A percentile compares a stretch with the other conserved stretches of the same genome.
These are phyloP conservation scores for Dromas ardeola DNA, from an alignment of 2,113 vertebrate genomes.

Conservation along the genomic window DNA sequence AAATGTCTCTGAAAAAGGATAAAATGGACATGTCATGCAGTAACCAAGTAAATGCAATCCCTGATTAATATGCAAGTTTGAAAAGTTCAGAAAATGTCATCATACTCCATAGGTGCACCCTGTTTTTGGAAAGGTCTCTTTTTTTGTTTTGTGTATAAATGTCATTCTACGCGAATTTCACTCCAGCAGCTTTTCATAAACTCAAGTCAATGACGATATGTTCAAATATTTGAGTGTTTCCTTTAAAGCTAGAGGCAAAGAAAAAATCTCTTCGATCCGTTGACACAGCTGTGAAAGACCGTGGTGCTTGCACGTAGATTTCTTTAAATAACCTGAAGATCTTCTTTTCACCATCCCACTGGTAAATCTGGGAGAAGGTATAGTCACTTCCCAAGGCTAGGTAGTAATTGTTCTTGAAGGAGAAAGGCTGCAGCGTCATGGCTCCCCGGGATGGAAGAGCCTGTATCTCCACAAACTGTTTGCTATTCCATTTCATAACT, in stretches of 20 bases:
- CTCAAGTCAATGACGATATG: slow-evolving; percentile 93
- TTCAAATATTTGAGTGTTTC: slow-evolving; percentile 95
- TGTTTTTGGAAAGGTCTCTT: slow-evolving; percentile 5
- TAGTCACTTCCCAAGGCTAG: slow-evolving; percentile 96
- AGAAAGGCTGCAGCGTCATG: slow-evolving; percentile 95
- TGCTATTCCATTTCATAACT: slow-evolving; percentile 90
- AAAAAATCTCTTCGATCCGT: slow-evolving; percentile 95
- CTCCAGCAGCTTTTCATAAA: slow-evolving; percentile 78
- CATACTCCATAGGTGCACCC: slow-evolving; percentile 23
- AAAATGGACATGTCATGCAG: slow-evolving; percentile 71
- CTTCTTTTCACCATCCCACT: slow-evolving; percentile 90
- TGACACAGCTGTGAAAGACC: slow-evolving; percentile 95
- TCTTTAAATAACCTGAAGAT: slow-evolving; percentile 93
- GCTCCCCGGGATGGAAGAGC: slow-evolving; percentile 93
- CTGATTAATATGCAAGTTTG: slow-evolving; percentile 75
- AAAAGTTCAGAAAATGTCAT: slow-evolving; percentile 69
- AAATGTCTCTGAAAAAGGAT: slow-evolving; percentile 53
- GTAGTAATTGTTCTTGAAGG: slow-evolving; percentile 90
- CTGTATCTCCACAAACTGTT: slow-evolving; percentile 92
- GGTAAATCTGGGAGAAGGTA: slow-evolving; percentile 96
- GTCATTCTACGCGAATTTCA: neutral
- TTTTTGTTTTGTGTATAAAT: slow-evolving; percentile 24
- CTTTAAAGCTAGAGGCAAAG: slow-evolving; percentile 97
- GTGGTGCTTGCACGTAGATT: slow-evolving; percentile 93
- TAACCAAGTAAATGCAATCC: slow-evolving; percentile 71